Evolutionary conservation across 53 echinoderm and acorn worm species (phyloP).

Genomic region (Zoroaster sp.): DNA sequence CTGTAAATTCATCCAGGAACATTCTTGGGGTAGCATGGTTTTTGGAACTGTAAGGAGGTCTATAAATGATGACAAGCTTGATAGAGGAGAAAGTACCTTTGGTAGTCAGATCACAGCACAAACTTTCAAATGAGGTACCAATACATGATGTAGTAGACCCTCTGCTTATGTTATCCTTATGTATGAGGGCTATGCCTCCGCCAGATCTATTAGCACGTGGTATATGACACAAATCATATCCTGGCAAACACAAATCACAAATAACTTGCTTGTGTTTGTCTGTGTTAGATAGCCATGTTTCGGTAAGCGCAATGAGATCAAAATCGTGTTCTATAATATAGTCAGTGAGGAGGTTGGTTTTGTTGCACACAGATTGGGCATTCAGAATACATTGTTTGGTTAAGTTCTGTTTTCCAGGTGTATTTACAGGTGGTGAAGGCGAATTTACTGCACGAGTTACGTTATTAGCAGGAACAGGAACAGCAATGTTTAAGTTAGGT

Average conservation of each 20-base stretch:
- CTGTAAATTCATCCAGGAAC: conserved; percentile 17
- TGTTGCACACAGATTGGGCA: conserved; percentile 26
- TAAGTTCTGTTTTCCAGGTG: too few species aligned
- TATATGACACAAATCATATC: conserved; percentile 56
- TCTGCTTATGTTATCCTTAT: not conserved
- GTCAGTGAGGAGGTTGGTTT: conserved; percentile 48
- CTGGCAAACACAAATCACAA: conserved; percentile 41
- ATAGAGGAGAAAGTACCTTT: conserved; percentile 8
- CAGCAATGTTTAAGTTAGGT: too few species aligned
- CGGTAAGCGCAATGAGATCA: conserved; percentile 54
- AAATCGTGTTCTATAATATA: conserved; percentile 54
- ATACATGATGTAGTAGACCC: too few species aligned
- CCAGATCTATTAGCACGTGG: conserved; percentile 55
- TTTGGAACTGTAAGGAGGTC: conserved; percentile 43
- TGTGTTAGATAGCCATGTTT: conserved; percentile 61
- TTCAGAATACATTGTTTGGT: too few species aligned
- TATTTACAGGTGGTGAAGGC: too few species aligned
- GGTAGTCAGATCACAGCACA: conserved; percentile 17
- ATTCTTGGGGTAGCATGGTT: not conserved
- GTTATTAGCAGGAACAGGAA: too few species aligned
- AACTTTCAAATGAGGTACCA: conserved; percentile 3
- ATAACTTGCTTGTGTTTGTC: conserved; percentile 60
- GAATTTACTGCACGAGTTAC: too few species aligned
- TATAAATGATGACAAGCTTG: conserved; percentile 39
- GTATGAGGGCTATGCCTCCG: conserved; percentile 52